Evolutionary conservation across 2,888 invertebrate genomes (phyloP), one percentile per base, ranked within the genome.

Genomic region (Vannuccia rotundouncinata): DNA sequence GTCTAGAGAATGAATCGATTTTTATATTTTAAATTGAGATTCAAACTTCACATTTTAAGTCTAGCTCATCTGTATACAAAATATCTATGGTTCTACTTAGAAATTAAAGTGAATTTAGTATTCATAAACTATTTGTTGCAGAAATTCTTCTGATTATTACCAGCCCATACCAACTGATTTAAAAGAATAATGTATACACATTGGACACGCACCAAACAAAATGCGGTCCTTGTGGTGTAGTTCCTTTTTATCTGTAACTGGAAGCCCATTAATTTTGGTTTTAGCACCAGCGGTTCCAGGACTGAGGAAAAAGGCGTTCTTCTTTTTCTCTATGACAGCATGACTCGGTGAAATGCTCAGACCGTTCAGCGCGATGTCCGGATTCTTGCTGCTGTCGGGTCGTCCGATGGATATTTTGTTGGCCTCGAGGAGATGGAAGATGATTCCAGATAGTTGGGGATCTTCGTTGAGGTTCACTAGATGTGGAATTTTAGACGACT

Each of bases 181-280:
- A 45, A 45, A 45, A 10, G 17, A 45, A 5, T 45, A 45, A 5
- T 17, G 17, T 10, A 28, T 73, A 5, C 5, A 73, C 5, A 73
- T n/a, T 17, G 22, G 28, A 2, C 25, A 80, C 85, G 82, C 81
- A 87, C 88, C 88, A 84, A 88, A 88, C n/a, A 88, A 83, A 60
- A 88, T 85, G 79, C 88, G 83, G 83, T 88, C 88, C 81, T 85
- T 86, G 83, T 88, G 85, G 30, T 82, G 83, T 1, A 88, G 85
- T 29, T 82, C 81, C 30, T 84, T 84, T 27, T 83, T 83, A 1
- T 85, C 86, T 17, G 85, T 85, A 0, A 88, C 83, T n/a, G 86
- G 87, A 27, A 84, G 80, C 17, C 88, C 88, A 82, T 88, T 88
- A n/a, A 88, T 84, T 81, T 87, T 87, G 2, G 85, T 87, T 82